These are phyloP conservation scores for Sciurus niger DNA, from an alignment of 2,113 vertebrate species.

Conservation along the genomic window DNA sequence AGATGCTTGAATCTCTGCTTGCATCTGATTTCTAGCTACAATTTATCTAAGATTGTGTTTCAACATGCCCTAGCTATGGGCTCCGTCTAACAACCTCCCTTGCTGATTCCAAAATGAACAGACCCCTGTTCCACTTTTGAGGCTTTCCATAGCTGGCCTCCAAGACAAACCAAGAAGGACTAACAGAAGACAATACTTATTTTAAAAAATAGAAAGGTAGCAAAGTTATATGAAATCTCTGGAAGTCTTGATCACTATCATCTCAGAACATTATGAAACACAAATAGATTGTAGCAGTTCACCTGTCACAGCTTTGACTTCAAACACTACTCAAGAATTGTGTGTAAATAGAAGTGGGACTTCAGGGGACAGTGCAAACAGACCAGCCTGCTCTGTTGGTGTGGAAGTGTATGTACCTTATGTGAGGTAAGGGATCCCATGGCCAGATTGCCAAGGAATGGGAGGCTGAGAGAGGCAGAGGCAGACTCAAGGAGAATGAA, in stretches of 20 bases:
- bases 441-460: no score
- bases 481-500: neutral
- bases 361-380: neutral
- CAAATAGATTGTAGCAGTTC: neutral
- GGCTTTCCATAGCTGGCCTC: neutral
- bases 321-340: neutral
- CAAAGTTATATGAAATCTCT: neutral
- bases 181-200: neutral
- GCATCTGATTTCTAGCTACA: neutral
- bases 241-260: neutral
- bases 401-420: neutral
- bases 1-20: neutral
- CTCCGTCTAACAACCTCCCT: neutral
- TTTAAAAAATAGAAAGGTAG: neutral
- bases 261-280: neutral
- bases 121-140: neutral
- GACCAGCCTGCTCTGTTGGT: neutral
- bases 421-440: neutral
- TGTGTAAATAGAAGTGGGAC: neutral
- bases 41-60: neutral
- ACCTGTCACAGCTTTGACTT: neutral
- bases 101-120: neutral
- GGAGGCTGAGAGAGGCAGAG: neutral
- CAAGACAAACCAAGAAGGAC: neutral
- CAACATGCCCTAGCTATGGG: rapidly evolving